phyloP scores from a whole-genome alignment of 2,113 vertebrate genomes.

The Ceyx margarethae region DNA sequence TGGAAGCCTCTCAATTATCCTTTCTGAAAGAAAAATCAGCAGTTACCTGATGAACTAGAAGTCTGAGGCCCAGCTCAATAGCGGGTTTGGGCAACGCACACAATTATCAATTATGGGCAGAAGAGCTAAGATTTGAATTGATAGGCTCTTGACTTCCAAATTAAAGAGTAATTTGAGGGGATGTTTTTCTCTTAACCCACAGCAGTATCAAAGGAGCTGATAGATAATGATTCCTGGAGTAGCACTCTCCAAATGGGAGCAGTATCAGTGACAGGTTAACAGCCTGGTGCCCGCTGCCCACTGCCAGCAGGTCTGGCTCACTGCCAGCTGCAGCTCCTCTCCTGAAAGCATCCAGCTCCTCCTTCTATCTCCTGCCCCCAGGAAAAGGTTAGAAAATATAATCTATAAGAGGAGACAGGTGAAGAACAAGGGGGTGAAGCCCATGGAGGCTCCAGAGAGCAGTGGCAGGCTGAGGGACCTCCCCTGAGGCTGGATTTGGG shows the following conservation, averaged over 20 bases:
- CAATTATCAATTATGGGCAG: slow-evolving; percentile 31
- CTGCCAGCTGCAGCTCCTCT: not conserved
- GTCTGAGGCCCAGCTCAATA: slow-evolving; percentile 11
- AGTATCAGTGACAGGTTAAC: slow-evolving; percentile 34
- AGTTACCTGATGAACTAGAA: slow-evolving; percentile 47
- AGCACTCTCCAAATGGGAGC: slow-evolving; percentile 2
- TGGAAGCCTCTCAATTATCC: slow-evolving; percentile 34
- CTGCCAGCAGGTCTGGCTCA: not conserved
- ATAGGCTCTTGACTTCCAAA: slow-evolving; percentile 57
- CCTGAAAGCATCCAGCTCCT: not conserved
- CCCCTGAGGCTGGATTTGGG: not conserved
- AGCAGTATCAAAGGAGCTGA: slow-evolving; percentile 13
- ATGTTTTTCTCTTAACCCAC: slow-evolving; percentile 47
- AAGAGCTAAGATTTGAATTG: slow-evolving; percentile 48
- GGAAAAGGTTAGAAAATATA: not conserved
- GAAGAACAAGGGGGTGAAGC: not conserved
- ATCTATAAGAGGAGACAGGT: not conserved
- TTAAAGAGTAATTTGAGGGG: slow-evolving; percentile 50
- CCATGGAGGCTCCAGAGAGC: not conserved
- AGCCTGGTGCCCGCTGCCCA: slow-evolving; percentile 11
- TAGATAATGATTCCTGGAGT: slow-evolving; percentile 30
- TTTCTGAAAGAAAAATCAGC: slow-evolving; percentile 27
- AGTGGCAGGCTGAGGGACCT: not conserved
- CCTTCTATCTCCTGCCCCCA: not conserved
- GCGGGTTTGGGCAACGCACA: slow-evolving; percentile 20